Percentiles rank a stretch among this genome's conserved stretches.
phyloP scores from a whole-genome alignment of 2,797 vertebrate species.

The Lacerta bilineata region DNA sequence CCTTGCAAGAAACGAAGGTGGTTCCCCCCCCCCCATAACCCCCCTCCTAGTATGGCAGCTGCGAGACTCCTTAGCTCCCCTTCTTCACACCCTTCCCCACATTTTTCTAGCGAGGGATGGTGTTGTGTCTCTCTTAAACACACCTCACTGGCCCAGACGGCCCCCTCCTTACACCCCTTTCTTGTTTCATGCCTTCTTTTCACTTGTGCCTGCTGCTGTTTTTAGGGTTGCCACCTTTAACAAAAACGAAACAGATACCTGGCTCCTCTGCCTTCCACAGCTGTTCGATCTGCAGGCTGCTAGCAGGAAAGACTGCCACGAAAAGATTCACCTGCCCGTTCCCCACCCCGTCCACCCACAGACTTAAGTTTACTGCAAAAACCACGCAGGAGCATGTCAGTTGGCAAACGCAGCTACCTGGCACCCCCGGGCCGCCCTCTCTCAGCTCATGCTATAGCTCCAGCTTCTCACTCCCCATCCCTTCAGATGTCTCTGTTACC shows the following conservation, averaged over 20 bases:
- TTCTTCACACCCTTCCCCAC: no score
- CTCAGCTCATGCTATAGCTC: neutral
- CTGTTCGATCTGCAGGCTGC: neutral
- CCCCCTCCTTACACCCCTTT: no score
- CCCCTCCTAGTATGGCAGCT: neutral
- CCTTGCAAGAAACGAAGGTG: neutral
- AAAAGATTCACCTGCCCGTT: neutral
- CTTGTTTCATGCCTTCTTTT: no score
- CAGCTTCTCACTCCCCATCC: neutral
- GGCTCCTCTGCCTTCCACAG: neutral
- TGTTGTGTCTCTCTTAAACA: neutral
- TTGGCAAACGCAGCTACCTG: no score
- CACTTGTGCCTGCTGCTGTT: neutral
- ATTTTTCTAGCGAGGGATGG: neutral
- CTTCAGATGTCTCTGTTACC: constrained; percentile 2
- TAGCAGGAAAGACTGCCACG: neutral
- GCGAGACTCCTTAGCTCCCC: no score
- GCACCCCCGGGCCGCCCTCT: no score
- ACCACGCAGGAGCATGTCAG: neutral
- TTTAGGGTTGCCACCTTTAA: neutral
- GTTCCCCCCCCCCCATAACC: neutral
- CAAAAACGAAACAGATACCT: neutral
- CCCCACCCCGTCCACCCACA: no score
- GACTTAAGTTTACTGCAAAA: neutral
- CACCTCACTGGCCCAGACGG: no score